Evolutionary conservation across 2,113 vertebrate genomes (phyloP), one percentile per base, ranked within the genome.

Genomic region (Paradoxurus hermaphroditus): DNA sequence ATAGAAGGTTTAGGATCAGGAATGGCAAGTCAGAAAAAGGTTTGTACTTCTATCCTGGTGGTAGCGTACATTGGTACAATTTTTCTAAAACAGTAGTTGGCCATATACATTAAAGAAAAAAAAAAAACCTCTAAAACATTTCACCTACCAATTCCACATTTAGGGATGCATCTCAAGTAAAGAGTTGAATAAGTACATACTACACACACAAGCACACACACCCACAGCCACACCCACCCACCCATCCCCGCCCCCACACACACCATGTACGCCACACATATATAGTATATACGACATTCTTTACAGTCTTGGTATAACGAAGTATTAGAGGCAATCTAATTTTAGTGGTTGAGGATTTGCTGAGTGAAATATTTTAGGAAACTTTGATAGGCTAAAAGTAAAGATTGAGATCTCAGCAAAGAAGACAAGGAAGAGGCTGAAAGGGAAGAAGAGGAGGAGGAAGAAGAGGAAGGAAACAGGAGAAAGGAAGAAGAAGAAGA

Each of bases 151-250:
- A 72, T 88, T 65, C 46, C 3, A 27, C 21, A n/a, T 63, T 51
- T 46, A 56, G 13, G 41, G 21, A 13, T 29, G 9, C 23, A 9
- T 49, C 19, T 39, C 31, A 72, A 88, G 19, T 18, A n/a, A 70
- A 90, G 14, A 31, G 23, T 39, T 86, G 13, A 70, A 10, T 49
- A 51, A 5, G 1, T 62, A 2, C 29, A 44, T 44, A 6, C 4
- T 18, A 5, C 0, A 68, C 2, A 78, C 10, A 46, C 5, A 5
- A 1, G 5, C 4, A 7, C 9, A 34, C 8, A 4, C 5, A 18
- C 16, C 34, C 2, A 39, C 3, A n/a, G n/a, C n/a, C n/a, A n/a
- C n/a, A n/a, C n/a, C n/a, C n/a, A n/a, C n/a, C n/a, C n/a, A n/a
- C n/a, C n/a, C n/a, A n/a, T n/a, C n/a, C n/a, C n/a, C n/a, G n/a